phyloP scores from a whole-genome alignment of 30 jellyfish, hydroid and myxozoan species.

The Hydractinia symbiolongicarpus region DNA sequence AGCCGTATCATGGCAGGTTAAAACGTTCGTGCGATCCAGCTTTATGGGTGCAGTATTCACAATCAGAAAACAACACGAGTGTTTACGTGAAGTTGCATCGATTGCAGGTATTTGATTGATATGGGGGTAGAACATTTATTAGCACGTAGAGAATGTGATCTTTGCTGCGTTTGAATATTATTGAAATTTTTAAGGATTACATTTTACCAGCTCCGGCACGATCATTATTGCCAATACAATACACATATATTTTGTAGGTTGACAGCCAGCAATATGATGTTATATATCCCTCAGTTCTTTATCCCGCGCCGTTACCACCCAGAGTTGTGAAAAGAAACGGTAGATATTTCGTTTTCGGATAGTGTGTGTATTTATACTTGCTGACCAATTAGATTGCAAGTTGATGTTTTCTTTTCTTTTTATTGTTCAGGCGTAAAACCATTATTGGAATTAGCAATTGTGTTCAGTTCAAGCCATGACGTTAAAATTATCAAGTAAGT shows the following conservation, averaged over 20 bases:
- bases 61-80: constrained; percentile 28
- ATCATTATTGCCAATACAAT: too few species aligned
- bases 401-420: too few species aligned
- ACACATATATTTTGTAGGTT: constrained; percentile 17
- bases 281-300: constrained; percentile 32
- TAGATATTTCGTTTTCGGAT: constrained; percentile 2
- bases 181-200: too few species aligned
- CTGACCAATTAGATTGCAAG: too few species aligned
- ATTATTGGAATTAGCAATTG: constrained; percentile 30
- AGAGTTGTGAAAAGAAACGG: constrained; percentile 40
- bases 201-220: too few species aligned
- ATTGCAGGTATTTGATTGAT: constrained; percentile 23
- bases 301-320: constrained; percentile 59
- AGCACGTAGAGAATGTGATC: too few species aligned
- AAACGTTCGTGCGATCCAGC: constrained; percentile 43
- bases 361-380: not conserved
- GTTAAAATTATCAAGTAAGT: constrained; percentile 32
- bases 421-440: constrained; percentile 45
- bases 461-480: constrained; percentile 24
- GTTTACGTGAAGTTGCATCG: constrained; percentile 41
- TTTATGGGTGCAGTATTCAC: constrained; percentile 36
- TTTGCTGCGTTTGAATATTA: too few species aligned
- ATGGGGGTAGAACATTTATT: not conserved
- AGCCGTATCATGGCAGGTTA: constrained; percentile 35
- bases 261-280: constrained; percentile 57